These are phyloP conservation scores for Chironex yamaguchii DNA, from an alignment of 30 jellyfish, hydroid and myxozoan species.

Conservation along the genomic window DNA sequence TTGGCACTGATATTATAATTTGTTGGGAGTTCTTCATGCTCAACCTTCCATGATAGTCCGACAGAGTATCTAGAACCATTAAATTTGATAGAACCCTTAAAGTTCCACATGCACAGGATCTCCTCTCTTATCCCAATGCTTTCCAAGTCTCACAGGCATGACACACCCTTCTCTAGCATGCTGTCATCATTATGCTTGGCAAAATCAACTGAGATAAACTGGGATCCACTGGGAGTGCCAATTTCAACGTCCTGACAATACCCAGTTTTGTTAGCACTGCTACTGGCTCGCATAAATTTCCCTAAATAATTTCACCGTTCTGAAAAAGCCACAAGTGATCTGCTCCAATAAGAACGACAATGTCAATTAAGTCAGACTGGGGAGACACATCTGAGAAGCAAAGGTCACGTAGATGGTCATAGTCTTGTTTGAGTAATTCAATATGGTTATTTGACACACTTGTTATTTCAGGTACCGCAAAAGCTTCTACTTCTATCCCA, in stretches of 20 bases:
- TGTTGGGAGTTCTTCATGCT: conserved; percentile 48
- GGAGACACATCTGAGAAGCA: conserved; percentile 65
- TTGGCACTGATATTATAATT: no score
- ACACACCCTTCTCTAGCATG: no score
- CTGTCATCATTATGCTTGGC: no score
- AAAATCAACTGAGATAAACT: no score
- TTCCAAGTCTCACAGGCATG: background rate
- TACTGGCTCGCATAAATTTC: conserved; percentile 41
- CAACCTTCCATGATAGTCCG: conserved; percentile 65
- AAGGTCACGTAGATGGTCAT: conserved; percentile 11
- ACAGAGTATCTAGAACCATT: conserved; percentile 60
- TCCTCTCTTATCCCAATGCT: conserved; percentile 10
- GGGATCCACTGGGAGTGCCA: background rate
- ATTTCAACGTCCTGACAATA: conserved; percentile 8
- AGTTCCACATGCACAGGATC: no score
- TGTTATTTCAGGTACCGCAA: background rate
- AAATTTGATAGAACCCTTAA: conserved; percentile 21
- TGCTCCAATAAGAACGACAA: conserved; percentile 41
- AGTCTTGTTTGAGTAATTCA: conserved; percentile 1
- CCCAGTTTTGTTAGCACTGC: conserved; percentile 15
- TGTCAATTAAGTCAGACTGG: background rate
- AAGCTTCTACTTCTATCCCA: conserved; percentile 12
- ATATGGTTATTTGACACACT: conserved; percentile 13
- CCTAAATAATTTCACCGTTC: conserved; percentile 11
- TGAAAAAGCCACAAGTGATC: conserved; percentile 10